Conservation (phyloP, 2,113 vertebrate species). For the Corythornis cristatus region DNA sequence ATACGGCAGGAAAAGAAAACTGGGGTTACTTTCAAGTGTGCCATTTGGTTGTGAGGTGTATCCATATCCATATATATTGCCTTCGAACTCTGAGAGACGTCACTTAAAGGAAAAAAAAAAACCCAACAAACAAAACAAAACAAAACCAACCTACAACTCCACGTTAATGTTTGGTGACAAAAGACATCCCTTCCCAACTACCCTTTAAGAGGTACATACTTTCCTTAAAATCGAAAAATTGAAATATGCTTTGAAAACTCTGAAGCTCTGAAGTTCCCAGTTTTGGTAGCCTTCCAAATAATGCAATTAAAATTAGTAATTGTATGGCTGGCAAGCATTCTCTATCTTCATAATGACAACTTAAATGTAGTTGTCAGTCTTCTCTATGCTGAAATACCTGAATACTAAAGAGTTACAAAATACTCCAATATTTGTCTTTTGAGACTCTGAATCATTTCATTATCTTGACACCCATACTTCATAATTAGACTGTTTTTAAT, state of each 20-base stretch:
- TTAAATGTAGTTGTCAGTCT: neutral
- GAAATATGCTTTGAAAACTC: neutral
- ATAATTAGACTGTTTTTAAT: neutral
- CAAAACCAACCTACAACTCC: neutral
- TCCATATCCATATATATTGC: neutral
- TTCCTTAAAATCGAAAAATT: neutral
- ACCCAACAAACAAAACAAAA: no score
- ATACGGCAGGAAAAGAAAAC: neutral
- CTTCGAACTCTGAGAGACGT: neutral
- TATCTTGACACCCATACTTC: conserved; percentile 17
- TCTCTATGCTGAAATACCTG: neutral
- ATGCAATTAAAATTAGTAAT: neutral
- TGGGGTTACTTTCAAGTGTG: neutral
- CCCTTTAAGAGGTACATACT: neutral
- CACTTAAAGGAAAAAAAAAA: neutral
- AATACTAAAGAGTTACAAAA: neutral
- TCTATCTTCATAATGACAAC: neutral
- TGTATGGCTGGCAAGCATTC: neutral
- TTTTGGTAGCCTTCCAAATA: neutral
- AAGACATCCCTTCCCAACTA: neutral
- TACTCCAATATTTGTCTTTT: neutral
- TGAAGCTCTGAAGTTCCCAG: neutral
- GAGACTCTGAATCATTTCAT: conserved; percentile 24
- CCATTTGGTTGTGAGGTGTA: neutral
- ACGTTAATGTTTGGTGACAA: neutral